Conservation (phyloP, 1,140 invertebrate genomes). For the Trypoxylus dichotomus region DNA sequence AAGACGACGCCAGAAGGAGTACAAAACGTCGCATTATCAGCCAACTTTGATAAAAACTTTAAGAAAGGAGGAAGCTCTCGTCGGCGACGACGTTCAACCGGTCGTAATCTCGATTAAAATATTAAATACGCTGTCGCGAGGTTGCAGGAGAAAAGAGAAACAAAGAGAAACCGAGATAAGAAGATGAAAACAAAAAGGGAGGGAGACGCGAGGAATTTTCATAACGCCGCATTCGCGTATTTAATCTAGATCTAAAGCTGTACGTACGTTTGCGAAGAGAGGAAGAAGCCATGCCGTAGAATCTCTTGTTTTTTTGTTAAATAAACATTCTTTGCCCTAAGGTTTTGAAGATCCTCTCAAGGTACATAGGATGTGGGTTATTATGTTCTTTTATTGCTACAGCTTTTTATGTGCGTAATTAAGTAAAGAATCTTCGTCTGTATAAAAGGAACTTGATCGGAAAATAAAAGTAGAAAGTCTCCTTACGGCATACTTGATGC, state of each 20-base stretch:
- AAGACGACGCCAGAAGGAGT: background rate
- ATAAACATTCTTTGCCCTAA: background rate
- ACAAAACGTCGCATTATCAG: slow-evolving; percentile 16
- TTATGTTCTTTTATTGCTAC: too few relatives aligned
- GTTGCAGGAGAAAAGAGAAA: background rate
- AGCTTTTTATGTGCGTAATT: too few relatives aligned
- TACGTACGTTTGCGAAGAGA: background rate
- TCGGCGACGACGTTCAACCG: background rate
- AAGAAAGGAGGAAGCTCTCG: background rate
- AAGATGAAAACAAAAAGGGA: background rate
- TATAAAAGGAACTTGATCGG: too few relatives aligned
- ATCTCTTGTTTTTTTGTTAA: background rate
- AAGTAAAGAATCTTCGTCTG: too few relatives aligned
- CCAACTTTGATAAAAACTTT: slow-evolving; percentile 16
- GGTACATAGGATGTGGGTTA: too few relatives aligned
- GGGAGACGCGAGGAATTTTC: background rate
- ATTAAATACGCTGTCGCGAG: slow-evolving; percentile 9
- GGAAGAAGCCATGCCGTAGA: background rate
- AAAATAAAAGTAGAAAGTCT: too few relatives aligned
- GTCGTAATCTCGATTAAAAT: slow-evolving; percentile 19
- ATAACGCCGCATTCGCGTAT: background rate
- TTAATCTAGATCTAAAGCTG: background rate
- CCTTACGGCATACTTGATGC: too few relatives aligned
- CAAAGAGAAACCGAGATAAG: background rate
- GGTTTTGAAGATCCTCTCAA: background rate